A percentile compares a stretch with the other conserved stretches of the same genome.
phyloP scores from a whole-genome alignment of 2,113 vertebrate species.

The Crotalus viridis region DNA sequence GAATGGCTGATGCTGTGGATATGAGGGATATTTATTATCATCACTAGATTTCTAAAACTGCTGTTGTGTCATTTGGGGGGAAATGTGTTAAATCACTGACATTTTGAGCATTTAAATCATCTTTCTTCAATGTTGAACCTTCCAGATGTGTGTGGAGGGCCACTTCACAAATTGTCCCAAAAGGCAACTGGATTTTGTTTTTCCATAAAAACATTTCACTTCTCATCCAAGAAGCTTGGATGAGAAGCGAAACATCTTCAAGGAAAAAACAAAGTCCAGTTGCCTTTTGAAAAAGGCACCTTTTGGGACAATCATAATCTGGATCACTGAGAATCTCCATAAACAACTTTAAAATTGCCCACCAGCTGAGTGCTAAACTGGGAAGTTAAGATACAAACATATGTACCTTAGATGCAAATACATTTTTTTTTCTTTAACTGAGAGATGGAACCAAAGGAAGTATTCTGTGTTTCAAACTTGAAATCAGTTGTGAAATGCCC shows the following conservation, averaged over 20 bases:
- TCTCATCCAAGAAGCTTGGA: not conserved
- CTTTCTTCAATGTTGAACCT: not conserved
- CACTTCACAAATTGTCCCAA: not conserved
- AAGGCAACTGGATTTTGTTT: not conserved
- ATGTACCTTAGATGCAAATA: not conserved
- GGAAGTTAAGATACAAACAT: not conserved
- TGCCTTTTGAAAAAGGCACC: not conserved
- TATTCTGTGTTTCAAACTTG: too few species aligned
- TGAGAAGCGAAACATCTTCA: not conserved
- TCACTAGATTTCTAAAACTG: not conserved
- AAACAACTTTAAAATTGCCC: not conserved
- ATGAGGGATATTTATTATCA: not conserved
- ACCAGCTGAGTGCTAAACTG: not conserved
- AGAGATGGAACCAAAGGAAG: not conserved
- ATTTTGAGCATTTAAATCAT: not conserved
- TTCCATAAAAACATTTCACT: not conserved
- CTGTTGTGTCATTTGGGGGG: rapidly evolving
- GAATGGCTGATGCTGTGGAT: not conserved
- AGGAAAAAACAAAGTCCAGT: not conserved
- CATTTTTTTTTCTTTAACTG: not conserved
- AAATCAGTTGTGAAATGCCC: not conserved
- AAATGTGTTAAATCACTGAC: not conserved
- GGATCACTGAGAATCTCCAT: not conserved
- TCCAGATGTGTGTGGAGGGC: not conserved
- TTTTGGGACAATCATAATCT: not conserved